phyloP scores from a whole-genome alignment of 2,888 invertebrate species.

The Pachymerium ferrugineum region DNA sequence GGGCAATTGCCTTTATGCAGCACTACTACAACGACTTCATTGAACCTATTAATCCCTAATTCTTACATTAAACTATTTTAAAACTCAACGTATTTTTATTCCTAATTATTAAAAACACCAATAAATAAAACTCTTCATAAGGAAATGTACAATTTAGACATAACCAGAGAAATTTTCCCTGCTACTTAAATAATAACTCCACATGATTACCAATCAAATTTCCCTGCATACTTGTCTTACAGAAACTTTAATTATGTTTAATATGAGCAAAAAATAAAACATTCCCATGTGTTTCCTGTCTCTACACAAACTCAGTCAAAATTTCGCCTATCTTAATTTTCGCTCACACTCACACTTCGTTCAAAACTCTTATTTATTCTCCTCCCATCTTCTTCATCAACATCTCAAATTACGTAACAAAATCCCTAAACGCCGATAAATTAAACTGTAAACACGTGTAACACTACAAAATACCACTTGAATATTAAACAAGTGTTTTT shows the following conservation, averaged over 20 bases:
- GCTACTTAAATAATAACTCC: not conserved
- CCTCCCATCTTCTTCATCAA: not conserved
- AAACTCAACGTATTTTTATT: too few relatives aligned
- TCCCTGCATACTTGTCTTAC: not conserved
- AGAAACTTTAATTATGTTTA: constrained; percentile 2
- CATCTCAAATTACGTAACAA: not conserved
- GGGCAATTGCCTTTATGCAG: not conserved
- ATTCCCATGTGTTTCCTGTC: constrained; percentile 25
- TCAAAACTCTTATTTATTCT: not conserved
- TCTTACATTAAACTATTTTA: too few relatives aligned
- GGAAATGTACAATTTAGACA: too few relatives aligned
- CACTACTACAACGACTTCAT: not conserved
- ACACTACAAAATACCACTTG: not conserved
- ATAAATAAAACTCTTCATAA: too few relatives aligned
- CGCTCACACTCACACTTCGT: not conserved
- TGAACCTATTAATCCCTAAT: too few relatives aligned
- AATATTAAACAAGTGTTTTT: constrained; percentile 18
- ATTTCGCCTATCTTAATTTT: constrained; percentile 1
- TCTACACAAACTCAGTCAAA: not conserved
- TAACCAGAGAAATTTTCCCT: too few relatives aligned
- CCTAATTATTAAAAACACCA: too few relatives aligned
- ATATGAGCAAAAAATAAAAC: constrained; percentile 21
- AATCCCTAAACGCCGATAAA: not conserved
- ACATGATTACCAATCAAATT: not conserved
- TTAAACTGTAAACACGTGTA: not conserved